Base-by-base conservation (phyloP, 2,888 invertebrate genomes). In the Drosophila mulleri region DNA sequence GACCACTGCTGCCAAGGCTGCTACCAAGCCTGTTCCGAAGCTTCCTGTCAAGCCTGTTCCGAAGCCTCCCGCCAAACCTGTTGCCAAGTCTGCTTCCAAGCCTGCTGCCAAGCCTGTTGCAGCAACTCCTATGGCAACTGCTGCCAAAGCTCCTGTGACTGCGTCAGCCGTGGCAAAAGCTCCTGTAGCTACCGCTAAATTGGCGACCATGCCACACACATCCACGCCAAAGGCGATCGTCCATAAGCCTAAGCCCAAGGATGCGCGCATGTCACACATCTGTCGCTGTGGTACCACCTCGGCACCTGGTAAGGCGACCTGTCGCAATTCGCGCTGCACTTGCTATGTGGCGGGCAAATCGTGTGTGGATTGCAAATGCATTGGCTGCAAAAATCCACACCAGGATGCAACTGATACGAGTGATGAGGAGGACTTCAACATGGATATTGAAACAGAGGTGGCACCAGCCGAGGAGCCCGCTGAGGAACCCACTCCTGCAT, bases 291-390 rank as follows among this genome's bases (percentile, higher is more conserved):
- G 98, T 5, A 97, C 98, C 0, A 97, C 98, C 0, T 95, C 97
- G 1, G 96, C 96, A 20, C 98, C 98, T 0, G 98, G 98, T 6
- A 98, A 97, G 92, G 93, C 98, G 48, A 98, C 98, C 0, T 98
- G 98, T 91, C 98, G 98, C 90, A 98, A 98, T 0, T 98, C 98
- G 91, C 94, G 98, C 73, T 98, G 98, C 93, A 98, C 98, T 0
- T 98, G 98, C 93, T 98, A 98, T 92, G 97, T 97, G 6, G 97
- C 97, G 78, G 96, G 97, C 79, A 97, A 97, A 92, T 96, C 97
- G 0, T 98, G 98, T 91, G 94, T 96, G 8, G 97, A 97, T 85
- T 98, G 98, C 93, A 96, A 96, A 92, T 98, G 98, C 93, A 95
- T 97, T 90, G 98, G 98, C 2, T 98, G 98, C 92, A 94, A 98